Conservation (phyloP, 2,797 vertebrate genomes). For the Agapornis canus region DNA sequence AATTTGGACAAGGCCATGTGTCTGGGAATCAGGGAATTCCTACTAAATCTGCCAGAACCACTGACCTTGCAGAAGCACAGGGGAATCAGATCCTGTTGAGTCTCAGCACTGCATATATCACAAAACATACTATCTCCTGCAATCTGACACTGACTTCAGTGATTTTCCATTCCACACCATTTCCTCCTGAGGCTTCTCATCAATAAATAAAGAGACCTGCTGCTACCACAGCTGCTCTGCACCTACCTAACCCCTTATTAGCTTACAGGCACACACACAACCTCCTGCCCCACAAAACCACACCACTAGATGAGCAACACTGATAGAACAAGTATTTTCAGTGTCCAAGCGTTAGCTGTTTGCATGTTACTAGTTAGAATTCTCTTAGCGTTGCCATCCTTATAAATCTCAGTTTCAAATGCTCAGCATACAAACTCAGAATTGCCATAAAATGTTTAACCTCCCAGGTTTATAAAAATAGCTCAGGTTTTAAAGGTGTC, state of each 20-base stretch:
- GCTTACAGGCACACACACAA: not conserved
- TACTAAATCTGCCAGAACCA: not conserved
- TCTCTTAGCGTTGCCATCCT: not conserved
- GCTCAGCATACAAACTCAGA: not conserved
- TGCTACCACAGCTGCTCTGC: slow-evolving; percentile 71
- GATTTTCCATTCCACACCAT: slow-evolving; percentile 64
- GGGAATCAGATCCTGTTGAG: not conserved
- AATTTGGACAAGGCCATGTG: not conserved
- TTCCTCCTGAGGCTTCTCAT: slow-evolving; percentile 72
- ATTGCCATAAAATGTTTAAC: not conserved
- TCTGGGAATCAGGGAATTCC: not conserved
- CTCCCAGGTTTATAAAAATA: not conserved
- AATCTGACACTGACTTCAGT: not conserved
- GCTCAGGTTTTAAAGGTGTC: not conserved
- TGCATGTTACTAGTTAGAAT: not conserved
- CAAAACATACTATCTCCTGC: slow-evolving; percentile 28
- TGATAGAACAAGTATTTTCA: not conserved
- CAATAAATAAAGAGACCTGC: slow-evolving; percentile 79
- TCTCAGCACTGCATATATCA: not conserved
- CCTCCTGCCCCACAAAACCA: not conserved
- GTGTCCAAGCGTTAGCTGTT: not conserved
- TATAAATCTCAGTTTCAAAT: not conserved
- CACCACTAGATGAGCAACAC: not conserved
- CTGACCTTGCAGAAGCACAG: not conserved
- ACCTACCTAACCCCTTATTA: slow-evolving; percentile 66